phyloP scores from a whole-genome alignment of 92 coral and sea anemone genomes.

The Montipora capitata region DNA sequence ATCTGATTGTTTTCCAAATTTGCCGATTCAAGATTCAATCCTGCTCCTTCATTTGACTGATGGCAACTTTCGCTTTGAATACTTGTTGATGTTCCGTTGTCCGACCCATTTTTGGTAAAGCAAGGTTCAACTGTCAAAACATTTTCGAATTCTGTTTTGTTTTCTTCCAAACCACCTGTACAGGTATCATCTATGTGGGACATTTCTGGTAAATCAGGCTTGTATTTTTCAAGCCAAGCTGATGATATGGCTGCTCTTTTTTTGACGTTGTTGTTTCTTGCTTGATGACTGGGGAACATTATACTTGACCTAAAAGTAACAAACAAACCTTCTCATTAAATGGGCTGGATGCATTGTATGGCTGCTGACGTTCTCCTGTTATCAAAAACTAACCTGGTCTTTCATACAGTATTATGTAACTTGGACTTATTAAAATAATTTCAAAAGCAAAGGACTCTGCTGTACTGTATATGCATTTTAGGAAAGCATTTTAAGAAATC shows the following conservation, averaged over 20 bases:
- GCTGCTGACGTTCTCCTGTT: too few species aligned
- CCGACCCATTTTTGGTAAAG: background rate
- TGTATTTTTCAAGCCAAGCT: slow-evolving; percentile 79
- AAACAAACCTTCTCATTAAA: background rate
- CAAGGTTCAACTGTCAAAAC: background rate
- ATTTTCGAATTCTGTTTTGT: background rate
- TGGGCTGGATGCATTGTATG: too few species aligned
- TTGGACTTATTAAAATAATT: too few species aligned
- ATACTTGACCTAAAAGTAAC: background rate
- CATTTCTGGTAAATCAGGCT: slow-evolving; percentile 54
- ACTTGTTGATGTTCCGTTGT: background rate
- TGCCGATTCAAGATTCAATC: background rate
- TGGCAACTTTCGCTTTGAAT: background rate
- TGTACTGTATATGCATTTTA: too few species aligned
- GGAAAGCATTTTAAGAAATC: background rate
- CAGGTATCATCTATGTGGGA: background rate
- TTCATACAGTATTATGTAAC: too few species aligned
- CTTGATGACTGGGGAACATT: background rate
- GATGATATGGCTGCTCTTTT: slow-evolving; percentile 73
- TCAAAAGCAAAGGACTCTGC: too few species aligned
- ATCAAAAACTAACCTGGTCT: too few species aligned
- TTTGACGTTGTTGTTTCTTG: slow-evolving; percentile 50
- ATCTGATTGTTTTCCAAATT: background rate
- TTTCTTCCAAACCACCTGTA: background rate
- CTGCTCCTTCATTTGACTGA: background rate